phyloP scores from a whole-genome alignment of 2,113 vertebrate species.

The Hydropotes inermis region DNA sequence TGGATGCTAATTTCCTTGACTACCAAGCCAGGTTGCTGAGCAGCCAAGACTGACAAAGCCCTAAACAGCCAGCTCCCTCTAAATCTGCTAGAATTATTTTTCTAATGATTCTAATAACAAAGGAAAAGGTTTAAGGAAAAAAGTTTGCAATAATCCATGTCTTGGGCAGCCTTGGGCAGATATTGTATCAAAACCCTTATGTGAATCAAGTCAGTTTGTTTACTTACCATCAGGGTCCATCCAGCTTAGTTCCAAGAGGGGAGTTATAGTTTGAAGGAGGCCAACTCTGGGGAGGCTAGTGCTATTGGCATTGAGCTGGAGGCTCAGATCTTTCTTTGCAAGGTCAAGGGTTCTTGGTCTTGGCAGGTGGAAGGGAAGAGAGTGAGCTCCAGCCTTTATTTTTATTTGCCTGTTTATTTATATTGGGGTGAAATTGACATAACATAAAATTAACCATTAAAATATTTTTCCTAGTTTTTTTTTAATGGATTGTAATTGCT shows the following conservation, averaged over 20 bases:
- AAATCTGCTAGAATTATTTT: neutral
- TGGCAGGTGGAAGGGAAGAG: neutral
- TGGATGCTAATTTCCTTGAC: neutral
- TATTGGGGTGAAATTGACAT: neutral
- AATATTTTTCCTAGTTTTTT: neutral
- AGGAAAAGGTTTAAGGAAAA: neutral
- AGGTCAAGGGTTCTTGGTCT: neutral
- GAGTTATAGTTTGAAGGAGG: neutral
- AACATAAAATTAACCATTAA: neutral
- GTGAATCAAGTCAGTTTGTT: neutral
- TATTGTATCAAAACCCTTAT: neutral
- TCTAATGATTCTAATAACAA: neutral
- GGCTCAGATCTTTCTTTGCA: neutral
- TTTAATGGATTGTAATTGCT: neutral
- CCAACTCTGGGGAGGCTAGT: neutral
- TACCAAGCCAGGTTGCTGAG: neutral
- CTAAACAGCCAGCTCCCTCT: neutral
- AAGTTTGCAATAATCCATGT: neutral
- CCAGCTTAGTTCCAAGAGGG: neutral
- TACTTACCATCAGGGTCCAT: accelerated
- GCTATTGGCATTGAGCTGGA: neutral
- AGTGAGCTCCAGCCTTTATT: neutral
- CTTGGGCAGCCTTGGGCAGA: neutral
- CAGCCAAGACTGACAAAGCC: neutral
- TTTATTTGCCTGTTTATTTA: neutral